A percentile compares a stretch with the other conserved stretches of the same genome.
phyloP scores from a whole-genome alignment of 2,888 invertebrate species.

The Diarsia mendica region DNA sequence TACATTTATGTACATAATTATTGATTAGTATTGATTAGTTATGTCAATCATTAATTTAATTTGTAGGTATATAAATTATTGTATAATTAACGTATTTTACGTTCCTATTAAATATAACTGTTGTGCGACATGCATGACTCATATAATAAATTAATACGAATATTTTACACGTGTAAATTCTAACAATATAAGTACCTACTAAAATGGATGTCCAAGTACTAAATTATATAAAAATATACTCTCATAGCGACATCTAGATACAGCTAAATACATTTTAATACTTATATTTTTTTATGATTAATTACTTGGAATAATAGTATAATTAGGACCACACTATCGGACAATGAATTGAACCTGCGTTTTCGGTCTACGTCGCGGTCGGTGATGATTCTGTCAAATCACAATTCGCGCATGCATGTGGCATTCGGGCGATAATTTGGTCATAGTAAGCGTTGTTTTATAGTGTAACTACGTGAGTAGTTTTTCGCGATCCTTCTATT shows the following conservation, averaged over 20 bases:
- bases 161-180: neutral
- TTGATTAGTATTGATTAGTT: neutral
- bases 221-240: neutral
- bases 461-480: neutral
- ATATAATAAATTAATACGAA: neutral
- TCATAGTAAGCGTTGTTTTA: neutral
- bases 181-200: neutral
- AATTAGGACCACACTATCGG: neutral
- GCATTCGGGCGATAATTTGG: no score
- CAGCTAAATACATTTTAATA: neutral
- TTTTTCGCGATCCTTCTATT: neutral
- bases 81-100: neutral
- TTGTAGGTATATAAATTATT: neutral
- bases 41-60: neutral
- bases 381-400: no score
- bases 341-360: neutral
- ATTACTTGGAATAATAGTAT: neutral
- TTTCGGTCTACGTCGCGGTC: no score
- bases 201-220: neutral
- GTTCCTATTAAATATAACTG: neutral
- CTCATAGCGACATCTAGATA: neutral
- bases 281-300: neutral
- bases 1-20: conserved; percentile 5
- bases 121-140: neutral
- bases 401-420: no score